phyloP scores from a whole-genome alignment of 2,797 vertebrate species.

The Salarias fasciatus region DNA sequence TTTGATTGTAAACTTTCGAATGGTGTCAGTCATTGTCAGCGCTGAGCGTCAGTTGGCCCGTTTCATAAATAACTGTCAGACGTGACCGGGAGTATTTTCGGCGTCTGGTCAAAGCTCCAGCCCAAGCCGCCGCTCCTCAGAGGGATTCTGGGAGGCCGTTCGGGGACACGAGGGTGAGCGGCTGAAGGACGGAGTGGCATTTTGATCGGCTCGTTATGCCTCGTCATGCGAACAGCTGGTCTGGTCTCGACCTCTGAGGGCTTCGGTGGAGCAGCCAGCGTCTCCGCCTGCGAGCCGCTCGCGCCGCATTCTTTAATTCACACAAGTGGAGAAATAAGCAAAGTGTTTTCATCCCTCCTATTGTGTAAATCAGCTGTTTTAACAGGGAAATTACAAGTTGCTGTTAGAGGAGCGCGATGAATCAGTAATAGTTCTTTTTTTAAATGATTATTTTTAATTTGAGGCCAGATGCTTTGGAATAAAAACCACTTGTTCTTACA shows the following conservation, averaged over 20 bases:
- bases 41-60: neutral
- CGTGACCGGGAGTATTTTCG: constrained; percentile 10
- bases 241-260: neutral
- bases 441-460: too few relatives aligned
- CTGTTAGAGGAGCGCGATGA: too few relatives aligned
- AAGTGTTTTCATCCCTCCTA: too few relatives aligned
- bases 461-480: too few relatives aligned
- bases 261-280: constrained; percentile 3
- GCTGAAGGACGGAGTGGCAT: neutral
- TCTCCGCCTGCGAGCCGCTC: too few relatives aligned
- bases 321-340: too few relatives aligned
- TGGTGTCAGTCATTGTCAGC: neutral
- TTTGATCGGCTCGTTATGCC: constrained; percentile 13
- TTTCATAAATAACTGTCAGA: constrained; percentile 21
- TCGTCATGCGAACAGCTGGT: neutral
- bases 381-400: too few relatives aligned
- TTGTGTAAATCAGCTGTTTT: too few relatives aligned
- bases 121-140: neutral
- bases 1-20: neutral
- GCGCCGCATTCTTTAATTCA: too few relatives aligned
- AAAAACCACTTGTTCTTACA: too few relatives aligned
- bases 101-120: constrained; percentile 17
- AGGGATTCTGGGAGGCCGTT: constrained; percentile 11
- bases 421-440: too few relatives aligned
- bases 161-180: constrained; percentile 11